Evolutionary conservation across 2,797 vertebrate genomes (phyloP), one percentile per base, ranked within the genome.

Genomic region (Centropyge bicolor): DNA sequence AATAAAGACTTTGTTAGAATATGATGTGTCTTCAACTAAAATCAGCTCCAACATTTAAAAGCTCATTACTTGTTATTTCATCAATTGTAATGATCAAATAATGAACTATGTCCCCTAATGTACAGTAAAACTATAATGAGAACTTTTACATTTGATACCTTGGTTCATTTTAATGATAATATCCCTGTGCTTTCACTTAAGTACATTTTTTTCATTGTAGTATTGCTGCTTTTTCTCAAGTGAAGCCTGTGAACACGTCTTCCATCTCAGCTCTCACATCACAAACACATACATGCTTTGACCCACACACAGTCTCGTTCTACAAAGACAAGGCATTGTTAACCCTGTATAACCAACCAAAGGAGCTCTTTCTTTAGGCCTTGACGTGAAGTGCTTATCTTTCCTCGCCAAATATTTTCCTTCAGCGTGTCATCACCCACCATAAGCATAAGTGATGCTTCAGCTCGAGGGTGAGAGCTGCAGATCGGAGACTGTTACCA

Each of bases 401-500:
- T 36, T 69, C 11, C 22, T 81, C 1, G 20, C 20, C 48, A 74
- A 71, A 71, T 65, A 59, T 70, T 77, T 83, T 54, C 67, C 51
- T 71, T 65, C 45, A 43, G 20, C 56, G 13, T 73, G 67, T 70
- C 59, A 56, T 82, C 43, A 62, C 46, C 60, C 45, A 55, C 55
- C 41, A 40, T 74, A 19, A 69, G 69, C 69, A 81, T 46, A 56
- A 62, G 75, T 76, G 73, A 71, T 66, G 51, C 69, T 57, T 78
- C 43, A 67, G 57, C 60, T 83, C 49, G 7, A 45, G 72, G 61
- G 59, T 65, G 66, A 65, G 52, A 49, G 68, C 66, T 38, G 6
- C 75, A 81, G 63, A 76, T 74, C 24, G 56, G 76, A 65, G 70
- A 64, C 63, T 68, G 72, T 62, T 76, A 36, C 70, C 43, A n/a